Evolutionary conservation across 2,797 vertebrate genomes (phyloP), one percentile per base, ranked within the genome.

Genomic region (Octomys mimax): DNA sequence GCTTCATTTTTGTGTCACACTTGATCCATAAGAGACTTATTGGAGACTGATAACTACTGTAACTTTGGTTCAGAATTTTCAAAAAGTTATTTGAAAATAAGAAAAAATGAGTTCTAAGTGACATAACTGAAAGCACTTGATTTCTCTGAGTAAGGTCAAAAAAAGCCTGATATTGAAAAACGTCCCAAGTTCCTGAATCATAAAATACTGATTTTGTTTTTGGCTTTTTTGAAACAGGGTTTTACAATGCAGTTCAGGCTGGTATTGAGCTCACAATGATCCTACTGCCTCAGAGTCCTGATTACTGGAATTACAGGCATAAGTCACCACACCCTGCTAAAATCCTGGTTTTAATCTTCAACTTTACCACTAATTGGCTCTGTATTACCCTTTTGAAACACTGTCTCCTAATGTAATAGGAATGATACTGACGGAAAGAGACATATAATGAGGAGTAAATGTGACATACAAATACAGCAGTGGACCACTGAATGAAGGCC

Each of bases 61-160:
- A 78, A 88, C 31, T 62, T 46, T 94, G 49, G 31, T 85, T 96
- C 14, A 92, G 70, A 94, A 71, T 90, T 87, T 90, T 87, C 26
- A 61, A 36, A 59, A 89, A 87, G 61, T 70, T 6, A 80, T 81
- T 94, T 83, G 28, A 91, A 91, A 95, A 61, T 21, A 81, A 68
- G 59, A 89, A 87, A 81, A 81, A 80, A 8, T 68, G 26, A 80
- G 22, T 24, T 9, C 19, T 71, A 87, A 87, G 21, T 39, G 42
- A 62, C 33, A 39, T 46, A 8, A 68, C 0, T 36, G 31, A 95
- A 95, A 19, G n/a, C 36, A 62, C 93, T 93, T 91, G 21, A 71
- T 91, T 18, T 78, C 64, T 95, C 14, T 79, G 66, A 61, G 36
- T 21, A 46, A 82, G 28, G 18, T 73, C n/a, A 64, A 85, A 88